Percentiles rank a stretch among this genome's conserved stretches.
These are phyloP conservation scores for Lottia gigantea DNA, from an alignment of 2,888 invertebrate genomes.

Conservation along the genomic window DNA sequence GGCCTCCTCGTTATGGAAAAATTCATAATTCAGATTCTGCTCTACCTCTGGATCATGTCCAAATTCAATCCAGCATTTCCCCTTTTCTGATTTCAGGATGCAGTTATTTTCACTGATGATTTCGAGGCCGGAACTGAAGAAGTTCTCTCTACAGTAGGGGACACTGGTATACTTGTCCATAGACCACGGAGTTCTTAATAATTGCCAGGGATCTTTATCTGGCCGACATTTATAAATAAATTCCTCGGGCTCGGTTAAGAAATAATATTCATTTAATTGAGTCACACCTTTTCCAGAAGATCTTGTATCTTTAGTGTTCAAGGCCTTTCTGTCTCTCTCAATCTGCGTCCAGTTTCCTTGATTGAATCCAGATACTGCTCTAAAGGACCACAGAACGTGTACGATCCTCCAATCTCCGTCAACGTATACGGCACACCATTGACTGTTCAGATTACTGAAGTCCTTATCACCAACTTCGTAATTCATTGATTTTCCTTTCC, in stretches of 20 bases:
- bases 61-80: constrained; percentile 30
- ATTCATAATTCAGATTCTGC: constrained; percentile 29
- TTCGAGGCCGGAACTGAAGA: constrained; percentile 30
- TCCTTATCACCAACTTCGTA: constrained; percentile 39
- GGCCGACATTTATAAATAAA: constrained; percentile 36
- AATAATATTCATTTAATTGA: constrained; percentile 31
- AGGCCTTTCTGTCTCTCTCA: constrained; percentile 22
- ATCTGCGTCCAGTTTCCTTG: constrained; percentile 31
- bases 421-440: constrained; percentile 43
- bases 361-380: constrained; percentile 24
- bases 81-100: constrained; percentile 27
- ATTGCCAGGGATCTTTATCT: constrained; percentile 37
- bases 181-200: constrained; percentile 27
- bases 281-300: constrained; percentile 19
- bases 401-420: constrained; percentile 39
- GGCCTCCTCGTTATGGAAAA: constrained; percentile 25
- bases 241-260: constrained; percentile 37
- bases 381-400: constrained; percentile 45
- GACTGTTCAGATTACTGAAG: constrained; percentile 30
- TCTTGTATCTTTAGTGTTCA: constrained; percentile 11
- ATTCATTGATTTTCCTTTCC: constrained; percentile 39
- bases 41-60: constrained; percentile 15
- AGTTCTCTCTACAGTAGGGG: constrained; percentile 27
- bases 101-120: constrained; percentile 27
- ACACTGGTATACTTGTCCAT: constrained; percentile 25